Percentiles rank a stretch among this genome's conserved stretches.
Evolutionary conservation across 1,140 invertebrate species (phyloP).

Genomic region (Magallana ariakensis): DNA sequence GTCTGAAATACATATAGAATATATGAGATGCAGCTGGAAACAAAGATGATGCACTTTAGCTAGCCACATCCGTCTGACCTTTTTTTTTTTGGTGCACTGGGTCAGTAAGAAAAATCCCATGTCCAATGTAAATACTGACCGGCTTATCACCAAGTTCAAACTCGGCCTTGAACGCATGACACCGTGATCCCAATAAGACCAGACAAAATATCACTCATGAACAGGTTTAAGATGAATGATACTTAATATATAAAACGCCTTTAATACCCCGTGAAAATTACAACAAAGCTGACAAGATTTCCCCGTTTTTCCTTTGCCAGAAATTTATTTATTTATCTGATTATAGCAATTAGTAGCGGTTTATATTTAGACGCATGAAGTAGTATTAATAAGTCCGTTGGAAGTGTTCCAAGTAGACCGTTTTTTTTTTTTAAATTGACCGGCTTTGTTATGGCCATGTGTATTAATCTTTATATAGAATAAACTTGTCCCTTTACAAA

Average conservation of each 20-base stretch:
- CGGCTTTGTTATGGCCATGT: no score
- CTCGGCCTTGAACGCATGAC: background rate
- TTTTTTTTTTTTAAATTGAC: background rate
- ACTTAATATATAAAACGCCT: no score
- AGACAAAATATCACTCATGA: background rate
- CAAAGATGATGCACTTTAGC: background rate
- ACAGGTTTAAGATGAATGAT: no score
- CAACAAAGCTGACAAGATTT: no score
- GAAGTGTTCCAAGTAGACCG: background rate
- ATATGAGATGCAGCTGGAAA: no score
- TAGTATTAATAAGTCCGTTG: background rate
- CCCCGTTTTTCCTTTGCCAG: background rate
- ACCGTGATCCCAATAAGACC: background rate
- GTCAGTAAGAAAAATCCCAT: background rate
- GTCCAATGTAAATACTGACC: background rate
- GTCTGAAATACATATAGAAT: no score
- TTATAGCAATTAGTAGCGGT: background rate
- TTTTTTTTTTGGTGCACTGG: background rate
- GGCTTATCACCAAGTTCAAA: background rate
- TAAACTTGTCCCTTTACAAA: no score
- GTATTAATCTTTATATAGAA: no score
- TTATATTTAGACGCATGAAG: background rate
- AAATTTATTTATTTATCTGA: constrained; percentile 13
- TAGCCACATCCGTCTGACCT: background rate
- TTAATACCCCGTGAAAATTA: no score